Evolutionary conservation across 2,797 vertebrate genomes (phyloP).

Genomic region (Oryzias dopingdopingensis): DNA sequence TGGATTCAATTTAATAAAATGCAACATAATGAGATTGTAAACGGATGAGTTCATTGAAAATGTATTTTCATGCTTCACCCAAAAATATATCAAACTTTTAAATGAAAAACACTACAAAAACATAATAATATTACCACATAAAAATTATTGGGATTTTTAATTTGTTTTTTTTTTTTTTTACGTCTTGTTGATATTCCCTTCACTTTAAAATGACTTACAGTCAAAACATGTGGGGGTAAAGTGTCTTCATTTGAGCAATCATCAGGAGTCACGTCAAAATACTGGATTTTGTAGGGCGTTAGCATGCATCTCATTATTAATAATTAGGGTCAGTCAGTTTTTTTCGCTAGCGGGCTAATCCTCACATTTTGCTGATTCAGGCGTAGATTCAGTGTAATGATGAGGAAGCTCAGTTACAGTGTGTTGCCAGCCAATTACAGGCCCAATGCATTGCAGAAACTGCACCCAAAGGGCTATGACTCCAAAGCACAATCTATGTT

Average conservation of each 20-base stretch:
- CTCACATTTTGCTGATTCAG: conserved; percentile 43
- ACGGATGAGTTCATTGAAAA: no score
- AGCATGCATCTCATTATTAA: conserved; percentile 49
- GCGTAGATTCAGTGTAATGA: conserved; percentile 20
- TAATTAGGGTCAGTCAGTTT: conserved; percentile 48
- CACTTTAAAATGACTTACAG: conserved; percentile 6
- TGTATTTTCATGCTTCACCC: no score
- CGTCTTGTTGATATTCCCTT: background rate
- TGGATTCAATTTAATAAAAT: no score
- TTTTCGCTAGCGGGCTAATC: conserved; percentile 41
- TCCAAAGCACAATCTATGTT: conserved; percentile 35
- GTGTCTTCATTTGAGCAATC: conserved; percentile 15
- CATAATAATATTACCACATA: no score
- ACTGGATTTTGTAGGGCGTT: conserved; percentile 28
- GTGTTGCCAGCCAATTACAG: conserved; percentile 43
- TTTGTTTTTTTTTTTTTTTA: no score
- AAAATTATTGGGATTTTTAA: no score
- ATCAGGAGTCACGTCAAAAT: conserved; percentile 19
- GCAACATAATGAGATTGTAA: no score
- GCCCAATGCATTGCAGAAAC: conserved; percentile 23
- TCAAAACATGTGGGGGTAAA: conserved; percentile 12
- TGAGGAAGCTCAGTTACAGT: conserved; percentile 31
- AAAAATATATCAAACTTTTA: no score
- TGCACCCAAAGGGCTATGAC: conserved; percentile 25
- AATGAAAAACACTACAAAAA: no score